Evolutionary conservation across 2,113 vertebrate genomes (phyloP).

Genomic region (Hydropotes inermis): DNA sequence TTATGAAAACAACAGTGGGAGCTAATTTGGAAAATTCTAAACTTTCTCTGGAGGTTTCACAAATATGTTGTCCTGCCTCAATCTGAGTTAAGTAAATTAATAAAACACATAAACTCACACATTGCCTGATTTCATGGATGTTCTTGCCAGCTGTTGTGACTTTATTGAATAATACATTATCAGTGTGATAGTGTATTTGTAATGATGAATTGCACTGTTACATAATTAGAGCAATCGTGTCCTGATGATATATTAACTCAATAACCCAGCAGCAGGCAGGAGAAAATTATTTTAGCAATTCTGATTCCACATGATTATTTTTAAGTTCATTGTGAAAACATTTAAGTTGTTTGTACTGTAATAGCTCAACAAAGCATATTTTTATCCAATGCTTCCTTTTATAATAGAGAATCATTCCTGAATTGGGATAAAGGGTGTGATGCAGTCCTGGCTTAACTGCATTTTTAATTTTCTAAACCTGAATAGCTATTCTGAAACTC

Average conservation of each 20-base stretch:
- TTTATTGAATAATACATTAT: constrained; percentile 80
- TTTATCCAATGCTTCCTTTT: neutral
- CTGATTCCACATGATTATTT: neutral
- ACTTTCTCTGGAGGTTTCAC: constrained; percentile 36
- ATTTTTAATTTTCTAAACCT: neutral
- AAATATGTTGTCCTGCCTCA: neutral
- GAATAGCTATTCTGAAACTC: neutral
- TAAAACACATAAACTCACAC: constrained; percentile 41
- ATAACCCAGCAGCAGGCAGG: constrained; percentile 71
- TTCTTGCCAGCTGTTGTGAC: constrained; percentile 51
- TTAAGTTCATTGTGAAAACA: neutral
- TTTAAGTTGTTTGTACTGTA: neutral
- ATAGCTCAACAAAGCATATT: neutral
- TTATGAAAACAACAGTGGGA: neutral
- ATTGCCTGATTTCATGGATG: neutral
- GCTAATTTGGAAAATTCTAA: constrained; percentile 40
- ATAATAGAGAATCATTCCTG: neutral
- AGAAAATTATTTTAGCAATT: constrained; percentile 43
- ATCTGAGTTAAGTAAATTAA: constrained; percentile 43
- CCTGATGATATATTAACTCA: constrained; percentile 71
- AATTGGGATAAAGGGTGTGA: neutral
- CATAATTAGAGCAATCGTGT: constrained; percentile 50
- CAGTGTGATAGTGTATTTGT: constrained; percentile 34
- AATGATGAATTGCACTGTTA: constrained; percentile 63
- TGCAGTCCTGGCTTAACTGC: neutral